Evolutionary conservation across 2,113 vertebrate species (phyloP).

Genomic region (Seriola rivoliana): DNA sequence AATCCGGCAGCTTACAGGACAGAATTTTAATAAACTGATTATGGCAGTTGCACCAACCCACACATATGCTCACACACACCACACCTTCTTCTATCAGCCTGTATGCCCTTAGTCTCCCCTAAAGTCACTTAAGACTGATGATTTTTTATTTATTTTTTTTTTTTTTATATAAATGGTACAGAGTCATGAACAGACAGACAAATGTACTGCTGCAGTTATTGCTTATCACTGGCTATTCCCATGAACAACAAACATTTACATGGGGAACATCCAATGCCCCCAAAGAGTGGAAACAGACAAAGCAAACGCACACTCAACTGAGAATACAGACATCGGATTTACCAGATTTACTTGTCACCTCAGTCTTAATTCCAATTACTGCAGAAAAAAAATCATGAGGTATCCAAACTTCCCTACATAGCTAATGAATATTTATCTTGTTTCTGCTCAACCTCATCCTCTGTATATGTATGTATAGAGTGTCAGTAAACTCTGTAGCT

Average conservation of each 20-base stretch:
- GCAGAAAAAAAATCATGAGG: neutral
- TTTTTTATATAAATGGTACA: conserved; percentile 12
- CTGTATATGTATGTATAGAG: neutral
- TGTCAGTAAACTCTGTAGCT: neutral
- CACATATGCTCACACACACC: neutral
- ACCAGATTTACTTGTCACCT: neutral
- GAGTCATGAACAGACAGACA: neutral
- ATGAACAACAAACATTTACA: neutral
- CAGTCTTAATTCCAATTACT: neutral
- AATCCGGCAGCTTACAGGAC: conserved; percentile 47
- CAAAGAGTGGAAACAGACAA: neutral
- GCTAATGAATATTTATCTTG: neutral
- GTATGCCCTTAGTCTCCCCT: neutral
- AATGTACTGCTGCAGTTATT: conserved; percentile 16
- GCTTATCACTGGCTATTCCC: neutral
- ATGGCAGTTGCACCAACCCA: conserved; percentile 6
- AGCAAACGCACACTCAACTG: neutral
- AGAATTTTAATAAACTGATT: conserved; percentile 59
- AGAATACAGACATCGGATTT: neutral
- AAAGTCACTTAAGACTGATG: conserved; percentile 9
- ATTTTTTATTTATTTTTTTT: conserved; percentile 49
- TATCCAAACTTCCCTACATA: neutral
- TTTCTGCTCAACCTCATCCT: neutral
- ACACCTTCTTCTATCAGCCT: neutral
- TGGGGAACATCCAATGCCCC: neutral